A percentile compares a stretch with the other conserved stretches of the same genome.
These are phyloP conservation scores for Hipposideros larvatus DNA, from an alignment of 2,797 vertebrate genomes.

Conservation along the genomic window DNA sequence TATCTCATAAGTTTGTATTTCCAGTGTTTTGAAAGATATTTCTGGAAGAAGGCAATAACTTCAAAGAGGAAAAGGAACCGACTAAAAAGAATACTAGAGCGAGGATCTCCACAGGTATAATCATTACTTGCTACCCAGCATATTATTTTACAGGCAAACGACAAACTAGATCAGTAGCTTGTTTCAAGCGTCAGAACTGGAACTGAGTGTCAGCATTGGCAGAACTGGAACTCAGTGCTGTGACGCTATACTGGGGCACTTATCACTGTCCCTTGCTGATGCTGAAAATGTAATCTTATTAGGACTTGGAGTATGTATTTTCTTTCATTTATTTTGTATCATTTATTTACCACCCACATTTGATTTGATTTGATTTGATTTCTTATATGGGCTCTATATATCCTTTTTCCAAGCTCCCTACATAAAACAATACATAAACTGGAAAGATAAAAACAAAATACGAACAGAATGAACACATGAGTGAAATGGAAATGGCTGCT, in stretches of 20 bases:
- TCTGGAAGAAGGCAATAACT: neutral
- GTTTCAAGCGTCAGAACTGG: neutral
- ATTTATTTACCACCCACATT: neutral
- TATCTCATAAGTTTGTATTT: neutral
- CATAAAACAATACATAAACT: neutral
- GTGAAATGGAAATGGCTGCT: neutral
- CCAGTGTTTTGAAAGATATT: neutral
- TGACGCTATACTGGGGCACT: neutral
- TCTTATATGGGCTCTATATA: neutral
- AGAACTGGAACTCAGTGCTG: neutral
- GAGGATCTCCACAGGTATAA: neutral
- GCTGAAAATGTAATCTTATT: neutral
- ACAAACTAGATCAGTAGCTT: neutral
- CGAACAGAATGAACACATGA: neutral
- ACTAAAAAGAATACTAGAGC: neutral
- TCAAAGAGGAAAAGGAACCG: neutral
- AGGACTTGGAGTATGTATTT: neutral
- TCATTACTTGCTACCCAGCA: neutral
- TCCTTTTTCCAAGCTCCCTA: neutral
- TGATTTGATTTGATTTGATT: neutral
- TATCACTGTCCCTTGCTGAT: neutral
- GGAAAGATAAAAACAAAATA: neutral
- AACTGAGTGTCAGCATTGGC: neutral
- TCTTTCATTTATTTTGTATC: neutral
- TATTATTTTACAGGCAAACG: neutral